Conservation (phyloP, 2,797 vertebrate genomes). For the Brachymystax lenok region DNA sequence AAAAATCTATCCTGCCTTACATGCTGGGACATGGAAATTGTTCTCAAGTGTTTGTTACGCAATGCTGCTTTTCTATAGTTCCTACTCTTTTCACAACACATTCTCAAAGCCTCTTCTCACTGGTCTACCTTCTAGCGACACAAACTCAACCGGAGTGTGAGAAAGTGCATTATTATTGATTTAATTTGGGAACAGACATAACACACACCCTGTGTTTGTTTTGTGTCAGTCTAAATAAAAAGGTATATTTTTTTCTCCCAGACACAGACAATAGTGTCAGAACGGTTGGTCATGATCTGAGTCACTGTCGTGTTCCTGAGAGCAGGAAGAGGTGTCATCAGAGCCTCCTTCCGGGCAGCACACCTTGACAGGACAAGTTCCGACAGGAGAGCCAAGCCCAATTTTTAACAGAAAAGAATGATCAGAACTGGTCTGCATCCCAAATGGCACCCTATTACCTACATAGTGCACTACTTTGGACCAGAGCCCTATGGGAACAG, state of each 20-base stretch:
- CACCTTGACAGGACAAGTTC: slow-evolving; percentile 63
- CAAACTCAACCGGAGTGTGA: slow-evolving; percentile 13
- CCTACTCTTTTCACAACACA: slow-evolving; percentile 62
- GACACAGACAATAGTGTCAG: slow-evolving; percentile 31
- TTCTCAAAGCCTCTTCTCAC: slow-evolving; percentile 52
- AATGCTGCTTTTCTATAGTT: slow-evolving; percentile 59
- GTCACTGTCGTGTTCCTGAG: slow-evolving; percentile 60
- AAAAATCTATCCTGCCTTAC: slow-evolving; percentile 46
- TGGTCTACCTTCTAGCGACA: slow-evolving; percentile 22
- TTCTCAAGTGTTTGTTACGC: slow-evolving; percentile 61
- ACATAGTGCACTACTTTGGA: background rate
- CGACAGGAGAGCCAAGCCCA: slow-evolving; percentile 65
- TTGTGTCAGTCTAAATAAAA: slow-evolving; percentile 35
- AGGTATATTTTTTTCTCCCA: slow-evolving; percentile 3
- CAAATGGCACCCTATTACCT: background rate
- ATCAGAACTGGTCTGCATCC: slow-evolving; percentile 43
- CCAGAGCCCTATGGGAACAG: background rate
- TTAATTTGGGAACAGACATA: slow-evolving; percentile 27
- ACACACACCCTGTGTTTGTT: slow-evolving; percentile 26
- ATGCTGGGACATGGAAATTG: slow-evolving; percentile 65
- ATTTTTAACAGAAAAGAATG: slow-evolving; percentile 62
- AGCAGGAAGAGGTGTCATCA: slow-evolving; percentile 50
- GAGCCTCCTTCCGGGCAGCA: slow-evolving; percentile 46
- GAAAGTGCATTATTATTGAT: background rate
- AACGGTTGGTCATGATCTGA: slow-evolving; percentile 36